Evolutionary conservation across 2,797 vertebrate species (phyloP).

Genomic region (Eulemur albifrons): DNA sequence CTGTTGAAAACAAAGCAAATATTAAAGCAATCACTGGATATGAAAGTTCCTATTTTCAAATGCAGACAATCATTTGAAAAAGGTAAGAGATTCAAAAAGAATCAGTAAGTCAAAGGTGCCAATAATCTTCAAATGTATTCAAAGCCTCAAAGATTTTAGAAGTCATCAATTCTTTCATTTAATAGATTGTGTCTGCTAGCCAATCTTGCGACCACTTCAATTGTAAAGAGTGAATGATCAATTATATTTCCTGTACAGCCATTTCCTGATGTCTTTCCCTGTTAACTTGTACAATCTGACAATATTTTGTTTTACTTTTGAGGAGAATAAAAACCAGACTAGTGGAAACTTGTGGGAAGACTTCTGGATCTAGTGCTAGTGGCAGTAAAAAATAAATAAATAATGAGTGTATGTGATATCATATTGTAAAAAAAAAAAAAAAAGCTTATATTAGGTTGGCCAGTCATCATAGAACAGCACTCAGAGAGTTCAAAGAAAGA

Average conservation of each 20-base stretch:
- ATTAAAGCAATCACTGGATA: conserved; percentile 74
- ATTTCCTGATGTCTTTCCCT: conserved; percentile 52
- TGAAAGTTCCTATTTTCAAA: conserved; percentile 37
- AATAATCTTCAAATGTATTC: conserved; percentile 52
- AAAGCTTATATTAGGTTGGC: background rate
- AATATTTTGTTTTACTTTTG: conserved; percentile 51
- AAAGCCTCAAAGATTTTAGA: conserved; percentile 1
- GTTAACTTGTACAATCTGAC: conserved; percentile 61
- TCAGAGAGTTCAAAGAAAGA: conserved; percentile 15
- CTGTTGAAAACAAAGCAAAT: conserved; percentile 86
- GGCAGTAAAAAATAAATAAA: background rate
- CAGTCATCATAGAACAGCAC: conserved; percentile 29
- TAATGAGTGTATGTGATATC: background rate
- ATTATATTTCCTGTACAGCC: conserved; percentile 38
- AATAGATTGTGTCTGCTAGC: conserved; percentile 41
- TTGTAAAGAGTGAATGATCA: conserved; percentile 25
- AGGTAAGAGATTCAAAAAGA: conserved; percentile 43
- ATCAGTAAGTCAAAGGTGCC: conserved; percentile 34
- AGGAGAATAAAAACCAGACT: conserved; percentile 50
- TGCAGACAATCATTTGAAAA: conserved; percentile 63
- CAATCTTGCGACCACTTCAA: background rate
- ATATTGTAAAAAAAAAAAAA: background rate
- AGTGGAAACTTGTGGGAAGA: conserved; percentile 30
- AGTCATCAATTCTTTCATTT: conserved; percentile 24
- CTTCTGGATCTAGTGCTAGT: background rate